These are phyloP conservation scores for Riparia riparia DNA, from an alignment of 2,113 vertebrate species.

Conservation along the genomic window DNA sequence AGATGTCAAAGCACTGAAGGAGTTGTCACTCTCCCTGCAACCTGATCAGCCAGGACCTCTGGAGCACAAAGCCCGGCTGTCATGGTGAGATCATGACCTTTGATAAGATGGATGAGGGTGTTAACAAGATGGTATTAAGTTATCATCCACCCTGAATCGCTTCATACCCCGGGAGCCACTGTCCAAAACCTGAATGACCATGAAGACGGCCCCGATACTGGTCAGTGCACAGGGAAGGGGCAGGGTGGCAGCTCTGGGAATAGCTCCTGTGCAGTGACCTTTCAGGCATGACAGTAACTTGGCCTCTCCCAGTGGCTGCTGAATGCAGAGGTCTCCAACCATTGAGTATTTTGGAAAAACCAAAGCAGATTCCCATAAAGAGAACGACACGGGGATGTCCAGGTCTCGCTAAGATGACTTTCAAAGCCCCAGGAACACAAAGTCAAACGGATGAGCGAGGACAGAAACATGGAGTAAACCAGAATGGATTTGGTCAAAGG, in stretches of 20 bases:
- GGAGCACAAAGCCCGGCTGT: not conserved
- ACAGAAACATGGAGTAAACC: not conserved
- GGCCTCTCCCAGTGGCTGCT: not conserved
- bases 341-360: not conserved
- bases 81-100: not conserved
- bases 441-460: not conserved
- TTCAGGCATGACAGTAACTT: not conserved
- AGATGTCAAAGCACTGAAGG: not conserved
- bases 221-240: not conserved
- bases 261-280: slow-evolving; percentile 6
- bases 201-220: not conserved
- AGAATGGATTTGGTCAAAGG: not conserved
- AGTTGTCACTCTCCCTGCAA: not conserved
- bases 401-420: not conserved
- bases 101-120: not conserved
- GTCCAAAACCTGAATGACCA: not conserved
- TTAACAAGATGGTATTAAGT: not conserved
- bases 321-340: not conserved
- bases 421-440: not conserved
- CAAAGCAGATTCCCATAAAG: not conserved
- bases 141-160: not conserved
- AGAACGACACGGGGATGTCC: not conserved
- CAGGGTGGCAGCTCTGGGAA: not conserved
- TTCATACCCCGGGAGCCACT: not conserved
- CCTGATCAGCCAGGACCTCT: not conserved